phyloP scores from a whole-genome alignment of 1,140 invertebrate species.

The Apocrypta bakeri region DNA sequence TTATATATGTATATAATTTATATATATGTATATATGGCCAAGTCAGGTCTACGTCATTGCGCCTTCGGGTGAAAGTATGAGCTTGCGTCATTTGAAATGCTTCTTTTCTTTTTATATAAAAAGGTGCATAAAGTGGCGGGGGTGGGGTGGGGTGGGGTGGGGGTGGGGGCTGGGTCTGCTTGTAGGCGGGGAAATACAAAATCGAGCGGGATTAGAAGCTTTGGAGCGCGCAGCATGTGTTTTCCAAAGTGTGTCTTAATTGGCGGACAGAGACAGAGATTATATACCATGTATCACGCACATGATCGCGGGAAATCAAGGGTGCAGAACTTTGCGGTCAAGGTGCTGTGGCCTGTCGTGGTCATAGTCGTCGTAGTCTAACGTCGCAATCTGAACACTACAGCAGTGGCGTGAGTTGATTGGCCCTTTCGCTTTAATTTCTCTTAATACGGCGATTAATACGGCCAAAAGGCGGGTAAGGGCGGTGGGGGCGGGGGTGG shows the following conservation, averaged over 20 bases:
- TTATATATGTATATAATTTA: conserved; percentile 4
- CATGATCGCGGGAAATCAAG: too few relatives aligned
- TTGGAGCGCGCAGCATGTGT: background rate
- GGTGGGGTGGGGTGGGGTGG: conserved; percentile 1
- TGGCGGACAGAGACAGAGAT: background rate
- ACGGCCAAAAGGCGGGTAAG: conserved; percentile 72
- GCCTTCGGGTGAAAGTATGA: conserved; percentile 54
- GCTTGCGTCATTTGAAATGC: conserved; percentile 63
- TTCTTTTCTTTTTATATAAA: conserved; percentile 65
- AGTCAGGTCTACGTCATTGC: conserved; percentile 65
- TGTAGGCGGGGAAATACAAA: background rate
- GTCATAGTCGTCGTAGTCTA: background rate
- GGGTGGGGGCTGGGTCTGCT: background rate
- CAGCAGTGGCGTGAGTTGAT: conserved; percentile 55
- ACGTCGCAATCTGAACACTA: conserved; percentile 70
- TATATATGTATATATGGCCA: conserved; percentile 62
- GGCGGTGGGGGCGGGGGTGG: conserved; percentile 70
- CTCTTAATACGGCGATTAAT: too few relatives aligned
- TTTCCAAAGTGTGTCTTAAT: too few relatives aligned
- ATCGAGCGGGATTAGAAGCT: background rate
- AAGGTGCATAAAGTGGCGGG: conserved; percentile 64
- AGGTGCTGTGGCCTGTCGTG: background rate
- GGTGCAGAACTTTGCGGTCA: background rate
- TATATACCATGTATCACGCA: background rate
- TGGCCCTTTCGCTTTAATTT: background rate